These are phyloP conservation scores for Ceraclea dissimilis DNA, from an alignment of 2,888 invertebrate genomes.

Conservation along the genomic window DNA sequence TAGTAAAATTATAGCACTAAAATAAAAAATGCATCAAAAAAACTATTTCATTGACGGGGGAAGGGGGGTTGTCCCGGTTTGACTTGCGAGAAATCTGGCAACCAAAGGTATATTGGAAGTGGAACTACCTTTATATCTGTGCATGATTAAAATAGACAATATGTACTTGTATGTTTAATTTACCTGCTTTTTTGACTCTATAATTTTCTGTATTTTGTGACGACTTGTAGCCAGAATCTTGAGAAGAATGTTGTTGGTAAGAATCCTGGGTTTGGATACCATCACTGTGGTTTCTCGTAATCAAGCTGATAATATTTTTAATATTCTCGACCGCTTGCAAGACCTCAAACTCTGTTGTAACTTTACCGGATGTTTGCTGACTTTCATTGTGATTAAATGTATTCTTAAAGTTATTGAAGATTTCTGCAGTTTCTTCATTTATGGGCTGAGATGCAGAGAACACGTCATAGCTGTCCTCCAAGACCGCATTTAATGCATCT, in stretches of 20 bases:
- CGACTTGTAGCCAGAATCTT: conserved; percentile 20
- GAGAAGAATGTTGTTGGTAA: conserved; percentile 1
- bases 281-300: conserved; percentile 8
- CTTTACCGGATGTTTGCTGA: not conserved
- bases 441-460: not conserved
- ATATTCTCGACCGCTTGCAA: conserved; percentile 15
- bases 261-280: not conserved
- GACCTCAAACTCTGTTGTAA: conserved; percentile 10
- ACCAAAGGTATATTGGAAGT: too few species aligned
- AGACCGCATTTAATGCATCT: not conserved
- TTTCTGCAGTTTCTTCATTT: conserved; percentile 2
- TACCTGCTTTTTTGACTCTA: not conserved
- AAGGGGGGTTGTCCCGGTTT: too few species aligned
- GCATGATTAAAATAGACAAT: not conserved
- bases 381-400: not conserved
- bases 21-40: too few species aligned
- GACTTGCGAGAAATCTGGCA: too few species aligned
- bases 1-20: too few species aligned
- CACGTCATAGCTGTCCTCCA: not conserved
- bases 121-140: too few species aligned
- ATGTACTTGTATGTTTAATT: not conserved
- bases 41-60: too few species aligned
- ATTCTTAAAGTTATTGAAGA: conserved; percentile 7
- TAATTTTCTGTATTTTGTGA: not conserved
- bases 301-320: conserved; percentile 9